A percentile compares a stretch with the other conserved stretches of the same genome.
Conservation (phyloP, 2,113 vertebrate species). For the Cryptomyrus ogoouensis region DNA sequence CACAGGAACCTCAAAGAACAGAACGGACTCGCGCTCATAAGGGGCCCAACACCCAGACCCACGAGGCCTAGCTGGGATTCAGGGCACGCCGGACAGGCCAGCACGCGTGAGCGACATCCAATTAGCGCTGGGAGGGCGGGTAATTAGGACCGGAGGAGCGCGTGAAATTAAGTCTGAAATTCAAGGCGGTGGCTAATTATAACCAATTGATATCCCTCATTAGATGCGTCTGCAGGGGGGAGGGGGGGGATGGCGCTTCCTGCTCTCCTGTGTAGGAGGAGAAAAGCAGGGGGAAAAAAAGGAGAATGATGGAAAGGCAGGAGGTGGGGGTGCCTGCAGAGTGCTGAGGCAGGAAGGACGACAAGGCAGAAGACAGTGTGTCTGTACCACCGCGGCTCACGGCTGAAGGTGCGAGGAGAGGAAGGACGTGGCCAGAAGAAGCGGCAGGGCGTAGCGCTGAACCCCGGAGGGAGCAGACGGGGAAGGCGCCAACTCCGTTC, state of each 20-base stretch:
- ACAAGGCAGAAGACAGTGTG: background rate
- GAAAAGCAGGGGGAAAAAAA: no score
- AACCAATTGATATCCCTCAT: slow-evolving; percentile 60
- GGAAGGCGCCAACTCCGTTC: background rate
- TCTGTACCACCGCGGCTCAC: background rate
- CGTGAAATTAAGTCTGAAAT: slow-evolving; percentile 64
- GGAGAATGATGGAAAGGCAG: background rate
- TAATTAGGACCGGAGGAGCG: slow-evolving; percentile 65
- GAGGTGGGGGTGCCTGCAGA: background rate
- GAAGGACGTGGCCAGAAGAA: background rate
- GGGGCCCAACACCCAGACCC: background rate
- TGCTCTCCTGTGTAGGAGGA: no score
- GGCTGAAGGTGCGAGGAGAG: background rate
- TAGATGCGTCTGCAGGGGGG: slow-evolving; percentile 39
- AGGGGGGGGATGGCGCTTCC: background rate
- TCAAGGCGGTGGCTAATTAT: slow-evolving; percentile 58
- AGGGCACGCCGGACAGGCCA: slow-evolving; percentile 44
- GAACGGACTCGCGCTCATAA: background rate
- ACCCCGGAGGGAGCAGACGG: background rate
- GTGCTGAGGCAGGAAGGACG: background rate
- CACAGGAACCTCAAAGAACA: background rate
- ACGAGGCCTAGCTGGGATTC: background rate
- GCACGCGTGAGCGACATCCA: slow-evolving; percentile 51
- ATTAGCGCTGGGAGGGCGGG: slow-evolving; percentile 59
- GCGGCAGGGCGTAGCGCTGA: background rate